phyloP scores from a whole-genome alignment of 2,888 invertebrate genomes.

The Brenthis ino region DNA sequence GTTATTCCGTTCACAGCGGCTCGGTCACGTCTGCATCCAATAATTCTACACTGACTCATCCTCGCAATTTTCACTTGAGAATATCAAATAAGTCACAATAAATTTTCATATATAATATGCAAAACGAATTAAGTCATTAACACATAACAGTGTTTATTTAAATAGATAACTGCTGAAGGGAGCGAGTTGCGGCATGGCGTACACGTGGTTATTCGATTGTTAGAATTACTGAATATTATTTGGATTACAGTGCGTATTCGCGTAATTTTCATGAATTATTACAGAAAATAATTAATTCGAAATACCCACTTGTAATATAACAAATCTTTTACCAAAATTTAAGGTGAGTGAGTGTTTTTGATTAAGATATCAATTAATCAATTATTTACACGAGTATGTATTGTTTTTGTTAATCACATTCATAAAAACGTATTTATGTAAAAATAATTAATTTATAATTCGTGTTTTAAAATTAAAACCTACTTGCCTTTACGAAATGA shows the following conservation, averaged over 20 bases:
- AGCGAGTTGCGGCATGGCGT: slow-evolving; percentile 3
- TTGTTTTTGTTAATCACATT: background rate
- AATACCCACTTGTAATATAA: too few species aligned
- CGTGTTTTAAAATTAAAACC: slow-evolving; percentile 19
- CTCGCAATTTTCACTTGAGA: slow-evolving; percentile 68
- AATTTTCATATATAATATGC: slow-evolving; percentile 33
- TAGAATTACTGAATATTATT: background rate
- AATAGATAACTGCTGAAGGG: slow-evolving; percentile 10
- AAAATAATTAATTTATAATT: slow-evolving; percentile 17
- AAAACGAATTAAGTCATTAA: slow-evolving; percentile 25
- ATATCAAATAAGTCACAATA: slow-evolving; percentile 64
- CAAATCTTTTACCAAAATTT: background rate
- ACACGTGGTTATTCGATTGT: slow-evolving; percentile 21
- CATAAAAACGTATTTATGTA: background rate
- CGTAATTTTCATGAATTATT: background rate
- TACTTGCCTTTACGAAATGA: slow-evolving; percentile 23
- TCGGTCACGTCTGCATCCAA: slow-evolving; percentile 72
- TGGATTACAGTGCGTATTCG: background rate
- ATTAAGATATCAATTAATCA: too few species aligned
- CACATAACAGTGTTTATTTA: slow-evolving; percentile 14
- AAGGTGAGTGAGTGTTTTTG: background rate
- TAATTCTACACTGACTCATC: slow-evolving; percentile 74
- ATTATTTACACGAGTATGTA: too few species aligned
- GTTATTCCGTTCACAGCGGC: slow-evolving; percentile 65
- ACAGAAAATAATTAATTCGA: too few species aligned